Evolutionary conservation across 2,888 invertebrate species (phyloP).

Genomic region (Pterostichus niger): DNA sequence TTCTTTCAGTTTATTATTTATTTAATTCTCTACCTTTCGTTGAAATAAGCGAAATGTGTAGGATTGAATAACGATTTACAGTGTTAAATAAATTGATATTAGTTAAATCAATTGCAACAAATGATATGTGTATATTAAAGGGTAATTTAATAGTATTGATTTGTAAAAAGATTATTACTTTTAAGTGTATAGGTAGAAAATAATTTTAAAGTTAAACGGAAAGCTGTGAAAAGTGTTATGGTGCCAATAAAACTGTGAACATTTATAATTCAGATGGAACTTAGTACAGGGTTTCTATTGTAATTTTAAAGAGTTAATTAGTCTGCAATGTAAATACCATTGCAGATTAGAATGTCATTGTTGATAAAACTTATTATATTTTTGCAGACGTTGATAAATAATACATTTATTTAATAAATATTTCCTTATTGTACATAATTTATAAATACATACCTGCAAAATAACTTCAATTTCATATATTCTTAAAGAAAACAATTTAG

Average conservation of each 20-base stretch:
- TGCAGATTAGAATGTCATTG: background rate
- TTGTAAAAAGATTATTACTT: slow-evolving; percentile 18
- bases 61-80: background rate
- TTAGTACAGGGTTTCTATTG: too few species aligned
- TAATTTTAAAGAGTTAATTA: background rate
- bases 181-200: background rate
- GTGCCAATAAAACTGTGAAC: slow-evolving; percentile 25
- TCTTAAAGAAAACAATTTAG: too few species aligned
- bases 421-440: background rate
- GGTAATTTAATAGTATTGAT: slow-evolving; percentile 37
- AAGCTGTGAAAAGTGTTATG: slow-evolving; percentile 25
- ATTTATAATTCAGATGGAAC: background rate
- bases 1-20: background rate
- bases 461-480: too few species aligned
- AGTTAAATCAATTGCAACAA: slow-evolving; percentile 18
- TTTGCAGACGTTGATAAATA: slow-evolving; percentile 16
- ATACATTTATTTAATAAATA: slow-evolving; percentile 24
- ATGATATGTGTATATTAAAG: slow-evolving; percentile 29
- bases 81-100: slow-evolving; percentile 23
- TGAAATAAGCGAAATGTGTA: too few species aligned
- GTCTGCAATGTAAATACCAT: too few species aligned
- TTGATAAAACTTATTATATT: slow-evolving; percentile 8
- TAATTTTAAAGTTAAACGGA: slow-evolving; percentile 18
- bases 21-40: too few species aligned
- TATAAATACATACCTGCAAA: too few species aligned